Percentiles rank a stretch among this genome's conserved stretches.
Conservation (phyloP, 2,113 vertebrate genomes). For the Hepsetus odoe region DNA sequence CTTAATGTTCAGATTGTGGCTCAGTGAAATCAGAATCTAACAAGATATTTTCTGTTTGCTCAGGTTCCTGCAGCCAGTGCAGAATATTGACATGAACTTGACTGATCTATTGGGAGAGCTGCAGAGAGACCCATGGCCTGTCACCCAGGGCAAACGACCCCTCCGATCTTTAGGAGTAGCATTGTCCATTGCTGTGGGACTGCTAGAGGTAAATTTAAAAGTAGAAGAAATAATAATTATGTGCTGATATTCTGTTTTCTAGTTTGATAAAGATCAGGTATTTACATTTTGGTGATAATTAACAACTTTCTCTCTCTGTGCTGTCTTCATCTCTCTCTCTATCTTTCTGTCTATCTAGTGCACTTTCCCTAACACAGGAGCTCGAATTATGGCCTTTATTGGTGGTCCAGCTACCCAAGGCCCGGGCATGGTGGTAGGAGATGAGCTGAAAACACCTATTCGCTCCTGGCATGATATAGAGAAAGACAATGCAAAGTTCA, state of each 20-base stretch:
- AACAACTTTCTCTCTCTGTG: not conserved
- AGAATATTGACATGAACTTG: slow-evolving; percentile 99
- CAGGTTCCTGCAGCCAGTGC: slow-evolving; percentile 94
- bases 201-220: slow-evolving; percentile 84
- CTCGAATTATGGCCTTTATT: slow-evolving; percentile 96
- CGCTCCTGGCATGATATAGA: slow-evolving; percentile 98
- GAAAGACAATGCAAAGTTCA: slow-evolving; percentile 97
- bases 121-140: slow-evolving; percentile 96
- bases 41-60: not conserved
- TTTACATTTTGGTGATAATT: not conserved
- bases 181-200: slow-evolving; percentile 93
- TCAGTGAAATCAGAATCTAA: not conserved
- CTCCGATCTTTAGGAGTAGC: slow-evolving; percentile 93
- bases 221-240: not conserved
- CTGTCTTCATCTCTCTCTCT: not conserved
- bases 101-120: slow-evolving; percentile 96
- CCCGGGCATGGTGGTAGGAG: slow-evolving; percentile 97
- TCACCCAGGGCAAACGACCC: slow-evolving; percentile 92
- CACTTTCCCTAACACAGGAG: slow-evolving; percentile 94
- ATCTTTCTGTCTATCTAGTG: slow-evolving; percentile 79
- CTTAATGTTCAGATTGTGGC: not conserved
- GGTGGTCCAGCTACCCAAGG: slow-evolving; percentile 95
- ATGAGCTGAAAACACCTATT: slow-evolving; percentile 93
- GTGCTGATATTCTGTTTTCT: too few relatives aligned
- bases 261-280: too few relatives aligned